Percentiles rank a stretch among this genome's conserved stretches.
Conservation (phyloP, 2,113 vertebrate genomes). For the Ceyx cyanopectus region DNA sequence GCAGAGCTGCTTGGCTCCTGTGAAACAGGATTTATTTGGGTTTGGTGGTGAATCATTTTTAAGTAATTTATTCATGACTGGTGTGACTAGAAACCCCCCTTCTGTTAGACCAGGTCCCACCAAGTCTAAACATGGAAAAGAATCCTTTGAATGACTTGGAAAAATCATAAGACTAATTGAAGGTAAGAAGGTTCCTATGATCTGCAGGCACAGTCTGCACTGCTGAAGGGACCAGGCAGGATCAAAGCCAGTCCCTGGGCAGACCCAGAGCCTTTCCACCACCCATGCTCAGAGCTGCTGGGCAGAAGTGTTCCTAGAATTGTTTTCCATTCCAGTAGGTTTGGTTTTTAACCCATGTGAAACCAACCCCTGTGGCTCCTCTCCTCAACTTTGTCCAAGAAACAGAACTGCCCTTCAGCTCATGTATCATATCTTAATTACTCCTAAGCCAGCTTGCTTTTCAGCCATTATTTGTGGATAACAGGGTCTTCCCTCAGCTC, state of each 20-base stretch:
- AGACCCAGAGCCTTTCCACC: too few species aligned
- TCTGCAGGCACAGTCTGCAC: too few species aligned
- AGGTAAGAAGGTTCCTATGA: too few species aligned
- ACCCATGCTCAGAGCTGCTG: background rate
- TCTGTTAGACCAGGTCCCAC: too few species aligned
- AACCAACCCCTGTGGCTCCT: background rate
- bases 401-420: background rate
- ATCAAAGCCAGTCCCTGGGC: too few species aligned
- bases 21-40: slow-evolving; percentile 8
- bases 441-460: background rate
- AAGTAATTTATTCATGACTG: background rate
- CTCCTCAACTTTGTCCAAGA: background rate
- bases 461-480: background rate
- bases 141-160: too few species aligned
- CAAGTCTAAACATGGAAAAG: too few species aligned
- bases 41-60: background rate
- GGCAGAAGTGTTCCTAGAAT: background rate
- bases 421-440: background rate
- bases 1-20: background rate
- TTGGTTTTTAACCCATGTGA: background rate
- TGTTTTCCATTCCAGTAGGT: background rate
- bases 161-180: too few species aligned
- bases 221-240: too few species aligned
- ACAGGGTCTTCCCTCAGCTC: background rate
- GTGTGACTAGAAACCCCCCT: too few species aligned